Evolutionary conservation across 2,113 vertebrate genomes (phyloP).

Genomic region (Gadus macrocephalus): DNA sequence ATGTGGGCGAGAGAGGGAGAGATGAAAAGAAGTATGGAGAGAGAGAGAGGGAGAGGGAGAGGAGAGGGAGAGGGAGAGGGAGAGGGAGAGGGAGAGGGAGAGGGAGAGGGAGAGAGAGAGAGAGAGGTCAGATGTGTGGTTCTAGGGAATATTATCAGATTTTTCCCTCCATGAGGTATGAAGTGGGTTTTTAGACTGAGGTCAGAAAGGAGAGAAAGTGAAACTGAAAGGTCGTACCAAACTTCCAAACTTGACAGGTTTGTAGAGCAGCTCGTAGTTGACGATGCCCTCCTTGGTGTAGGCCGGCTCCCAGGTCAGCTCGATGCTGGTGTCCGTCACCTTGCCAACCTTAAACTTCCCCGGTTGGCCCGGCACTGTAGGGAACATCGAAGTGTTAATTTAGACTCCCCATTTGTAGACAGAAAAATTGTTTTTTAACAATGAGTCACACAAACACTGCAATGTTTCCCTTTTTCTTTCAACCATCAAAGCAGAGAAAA

Average conservation of each 20-base stretch:
- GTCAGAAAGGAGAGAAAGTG: too few relatives aligned
- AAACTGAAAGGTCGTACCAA: slow-evolving; percentile 72
- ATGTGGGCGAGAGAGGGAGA: neutral
- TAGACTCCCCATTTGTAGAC: too few relatives aligned
- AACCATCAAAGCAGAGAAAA: too few relatives aligned
- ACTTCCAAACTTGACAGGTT: slow-evolving; percentile 79
- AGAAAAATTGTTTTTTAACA: too few relatives aligned
- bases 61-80: slow-evolving; percentile 3
- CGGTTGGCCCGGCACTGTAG: slow-evolving; percentile 89
- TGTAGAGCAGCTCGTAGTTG: slow-evolving; percentile 92
- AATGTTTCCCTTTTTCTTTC: too few relatives aligned
- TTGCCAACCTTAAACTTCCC: slow-evolving; percentile 89
- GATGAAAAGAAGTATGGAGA: neutral
- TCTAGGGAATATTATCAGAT: too few relatives aligned
- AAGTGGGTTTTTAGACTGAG: too few relatives aligned
- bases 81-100: too few relatives aligned
- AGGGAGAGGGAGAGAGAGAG: too few relatives aligned
- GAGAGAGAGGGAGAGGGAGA: slow-evolving; percentile 10
- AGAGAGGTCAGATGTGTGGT: too few relatives aligned
- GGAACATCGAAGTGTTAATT: neutral
- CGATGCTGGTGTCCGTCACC: slow-evolving; percentile 87
- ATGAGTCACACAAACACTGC: too few relatives aligned
- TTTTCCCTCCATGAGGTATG: too few relatives aligned
- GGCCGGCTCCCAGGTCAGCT: slow-evolving; percentile 87
- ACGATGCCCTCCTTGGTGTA: slow-evolving; percentile 87